phyloP scores from a whole-genome alignment of 2,797 vertebrate genomes.

The Ispidina picta region DNA sequence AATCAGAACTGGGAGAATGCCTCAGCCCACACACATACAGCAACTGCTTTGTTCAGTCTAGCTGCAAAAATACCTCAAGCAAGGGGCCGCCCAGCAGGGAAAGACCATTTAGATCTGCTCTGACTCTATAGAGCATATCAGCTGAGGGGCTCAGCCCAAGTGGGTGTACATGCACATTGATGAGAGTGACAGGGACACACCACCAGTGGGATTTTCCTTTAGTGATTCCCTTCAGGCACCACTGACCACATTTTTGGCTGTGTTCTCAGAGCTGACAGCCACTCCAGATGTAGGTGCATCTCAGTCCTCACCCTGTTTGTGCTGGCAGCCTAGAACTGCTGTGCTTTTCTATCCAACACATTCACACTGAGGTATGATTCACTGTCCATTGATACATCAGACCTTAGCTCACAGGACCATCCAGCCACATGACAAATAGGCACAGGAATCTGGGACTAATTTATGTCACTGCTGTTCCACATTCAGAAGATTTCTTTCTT shows the following conservation, averaged over 20 bases:
- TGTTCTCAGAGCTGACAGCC: not conserved
- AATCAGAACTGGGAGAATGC: constrained; percentile 42
- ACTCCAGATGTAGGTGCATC: not conserved
- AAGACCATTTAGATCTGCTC: constrained; percentile 30
- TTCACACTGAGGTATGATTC: not conserved
- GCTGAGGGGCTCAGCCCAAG: not conserved
- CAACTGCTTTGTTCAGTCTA: constrained; percentile 38
- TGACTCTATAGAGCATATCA: not conserved
- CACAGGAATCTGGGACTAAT: not conserved
- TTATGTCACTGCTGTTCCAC: not conserved
- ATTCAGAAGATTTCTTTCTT: not conserved
- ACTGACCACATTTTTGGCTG: not conserved
- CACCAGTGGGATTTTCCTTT: not conserved
- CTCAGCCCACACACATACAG: constrained; percentile 45
- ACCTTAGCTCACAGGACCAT: not conserved
- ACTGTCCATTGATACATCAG: not conserved
- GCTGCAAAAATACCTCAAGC: constrained; percentile 32
- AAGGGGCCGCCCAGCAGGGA: constrained; percentile 50
- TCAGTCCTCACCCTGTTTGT: not conserved
- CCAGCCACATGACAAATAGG: not conserved
- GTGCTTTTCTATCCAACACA: not conserved
- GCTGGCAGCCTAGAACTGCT: not conserved
- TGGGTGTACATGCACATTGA: fast-evolving
- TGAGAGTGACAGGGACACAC: not conserved
- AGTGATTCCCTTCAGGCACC: not conserved